Evolutionary conservation across 2,888 invertebrate genomes (phyloP).

Genomic region (Ceriagrion tenellum): DNA sequence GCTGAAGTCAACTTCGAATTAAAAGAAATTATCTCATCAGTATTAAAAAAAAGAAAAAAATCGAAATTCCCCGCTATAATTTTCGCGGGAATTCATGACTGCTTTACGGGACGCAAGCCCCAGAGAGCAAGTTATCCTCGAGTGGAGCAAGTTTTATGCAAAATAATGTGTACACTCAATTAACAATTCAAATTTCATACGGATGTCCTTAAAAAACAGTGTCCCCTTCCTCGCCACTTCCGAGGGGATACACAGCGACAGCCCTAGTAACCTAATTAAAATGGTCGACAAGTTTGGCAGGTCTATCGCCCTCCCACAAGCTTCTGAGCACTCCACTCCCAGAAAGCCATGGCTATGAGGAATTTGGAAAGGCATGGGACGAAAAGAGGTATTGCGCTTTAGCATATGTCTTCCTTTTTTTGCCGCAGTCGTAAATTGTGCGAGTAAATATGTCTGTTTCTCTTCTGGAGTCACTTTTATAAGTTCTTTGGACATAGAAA

Average conservation of each 20-base stretch:
- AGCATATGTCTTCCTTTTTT: no score
- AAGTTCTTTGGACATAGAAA: no score
- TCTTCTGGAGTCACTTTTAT: no score
- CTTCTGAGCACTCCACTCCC: no score
- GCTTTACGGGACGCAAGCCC: background rate
- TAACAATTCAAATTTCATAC: background rate
- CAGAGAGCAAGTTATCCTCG: background rate
- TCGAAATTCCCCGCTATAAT: background rate
- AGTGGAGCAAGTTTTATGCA: background rate
- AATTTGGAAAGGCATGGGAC: no score
- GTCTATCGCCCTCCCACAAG: background rate
- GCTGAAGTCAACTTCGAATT: background rate
- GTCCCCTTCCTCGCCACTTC: background rate
- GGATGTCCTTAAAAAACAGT: background rate
- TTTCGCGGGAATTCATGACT: background rate
- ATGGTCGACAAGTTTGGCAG: background rate
- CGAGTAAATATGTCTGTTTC: no score
- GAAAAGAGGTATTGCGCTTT: no score
- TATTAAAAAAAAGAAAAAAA: background rate
- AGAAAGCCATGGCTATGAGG: no score
- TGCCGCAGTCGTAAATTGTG: no score
- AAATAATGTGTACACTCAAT: background rate
- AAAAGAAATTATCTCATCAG: background rate
- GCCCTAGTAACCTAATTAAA: background rate
- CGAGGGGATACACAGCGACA: background rate